phyloP scores from a whole-genome alignment of 2,888 invertebrate species.

The Exocentrus adspersus region DNA sequence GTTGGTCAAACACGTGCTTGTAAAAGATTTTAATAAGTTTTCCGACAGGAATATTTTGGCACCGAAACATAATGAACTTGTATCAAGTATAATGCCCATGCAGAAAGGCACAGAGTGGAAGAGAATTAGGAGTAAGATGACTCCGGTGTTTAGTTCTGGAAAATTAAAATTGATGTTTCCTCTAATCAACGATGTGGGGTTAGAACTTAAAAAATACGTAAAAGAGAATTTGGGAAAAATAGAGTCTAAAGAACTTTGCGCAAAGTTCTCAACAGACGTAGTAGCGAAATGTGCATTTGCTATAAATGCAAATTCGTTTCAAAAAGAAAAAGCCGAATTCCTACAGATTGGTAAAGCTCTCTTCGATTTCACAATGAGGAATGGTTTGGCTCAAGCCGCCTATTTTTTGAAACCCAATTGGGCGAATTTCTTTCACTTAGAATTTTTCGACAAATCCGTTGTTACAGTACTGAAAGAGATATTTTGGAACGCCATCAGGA shows the following conservation, averaged over 20 bases:
- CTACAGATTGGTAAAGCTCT: conserved; percentile 55
- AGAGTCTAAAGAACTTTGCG: conserved; percentile 56
- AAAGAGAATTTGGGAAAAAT: conserved; percentile 14
- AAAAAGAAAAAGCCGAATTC: conserved; percentile 58
- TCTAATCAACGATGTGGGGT: conserved; percentile 61
- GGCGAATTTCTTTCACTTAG: conserved; percentile 47
- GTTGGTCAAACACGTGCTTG: conserved; percentile 63
- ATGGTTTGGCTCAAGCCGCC: conserved; percentile 47
- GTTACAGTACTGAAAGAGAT: conserved; percentile 49
- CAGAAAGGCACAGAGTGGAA: conserved; percentile 67
- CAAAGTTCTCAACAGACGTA: conserved; percentile 63
- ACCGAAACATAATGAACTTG: conserved; percentile 60
- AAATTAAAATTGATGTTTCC: conserved; percentile 68
- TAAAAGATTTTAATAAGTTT: conserved; percentile 65
- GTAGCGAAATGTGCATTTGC: conserved; percentile 64
- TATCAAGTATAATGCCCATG: conserved; percentile 61
- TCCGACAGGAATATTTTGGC: conserved; percentile 63
- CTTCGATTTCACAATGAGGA: conserved; percentile 52
- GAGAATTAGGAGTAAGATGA: conserved; percentile 64
- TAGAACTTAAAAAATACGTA: conserved; percentile 49
- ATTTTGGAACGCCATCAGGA: conserved; percentile 52
- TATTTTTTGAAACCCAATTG: conserved; percentile 50
- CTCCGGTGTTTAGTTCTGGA: conserved; percentile 67
- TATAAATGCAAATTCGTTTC: conserved; percentile 60
- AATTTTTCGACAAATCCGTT: conserved; percentile 48